Evolutionary conservation across 2,797 vertebrate species (phyloP), one percentile per base, ranked within the genome.

Genomic region (Craterocephalus amniculus): DNA sequence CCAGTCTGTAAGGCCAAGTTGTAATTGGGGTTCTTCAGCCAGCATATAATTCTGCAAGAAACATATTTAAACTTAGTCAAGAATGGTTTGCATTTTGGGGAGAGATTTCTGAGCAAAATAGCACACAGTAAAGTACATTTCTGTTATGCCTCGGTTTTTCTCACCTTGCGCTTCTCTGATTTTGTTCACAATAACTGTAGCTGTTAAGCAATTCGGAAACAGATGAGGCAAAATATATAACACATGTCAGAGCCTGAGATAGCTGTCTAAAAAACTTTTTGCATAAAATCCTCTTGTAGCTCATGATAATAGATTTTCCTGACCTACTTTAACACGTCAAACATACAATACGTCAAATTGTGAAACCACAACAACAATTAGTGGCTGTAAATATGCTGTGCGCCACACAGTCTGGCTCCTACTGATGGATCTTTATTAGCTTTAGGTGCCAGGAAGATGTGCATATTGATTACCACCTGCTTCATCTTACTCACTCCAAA

Each of bases 1-100:
- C 79, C 83, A 77, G 63, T 58, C 82, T 84, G 64, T 34, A 66
- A 82, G 76, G 74, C 71, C 81, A 81, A 77, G 72, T 81, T 84
- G 78, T 91, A 91, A 91, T 88, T 90, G 80, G 84, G 80, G 67
- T 77, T 71, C 78, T 87, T 79, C 79, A 87, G 90, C 80, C 83
- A 78, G 84, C 58, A 72, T 63, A 72, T 80, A 87, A 84, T 79
- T 54, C 83, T 70, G 74, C 71, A 55, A 70, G 66, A 87, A 83
- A 85, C 68, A 76, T 81, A 69, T 81, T 88, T 85, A 69, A 88
- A 87, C 63, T 72, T 74, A 68, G 62, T 79, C 66, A 61, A 86
- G 48, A 71, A 55, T 63, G 38, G 67, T 73, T 70, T 49, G 72
- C 70, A 76, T 79, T 77, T 74, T 71, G 56, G 11, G 38, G 20